Evolutionary conservation across 1,140 invertebrate genomes (phyloP).

Genomic region (Drosophila guanche): DNA sequence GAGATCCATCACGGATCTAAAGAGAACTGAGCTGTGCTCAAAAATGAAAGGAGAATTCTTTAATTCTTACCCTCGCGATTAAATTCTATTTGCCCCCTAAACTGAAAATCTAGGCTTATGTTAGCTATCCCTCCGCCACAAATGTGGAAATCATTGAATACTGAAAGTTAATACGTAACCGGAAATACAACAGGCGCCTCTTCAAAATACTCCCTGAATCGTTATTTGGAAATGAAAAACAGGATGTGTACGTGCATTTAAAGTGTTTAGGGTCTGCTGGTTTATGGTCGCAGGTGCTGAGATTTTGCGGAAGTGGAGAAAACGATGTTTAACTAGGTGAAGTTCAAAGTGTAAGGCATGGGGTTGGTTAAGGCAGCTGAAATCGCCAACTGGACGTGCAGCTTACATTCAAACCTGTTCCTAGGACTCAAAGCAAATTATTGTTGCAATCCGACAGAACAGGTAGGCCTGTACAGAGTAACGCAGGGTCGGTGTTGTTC

Average conservation of each 20-base stretch:
- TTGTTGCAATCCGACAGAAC: neutral
- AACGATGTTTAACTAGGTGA: constrained; percentile 1
- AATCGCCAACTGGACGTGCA: constrained; percentile 21
- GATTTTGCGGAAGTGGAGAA: neutral
- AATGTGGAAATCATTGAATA: constrained; percentile 22
- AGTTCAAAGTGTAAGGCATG: constrained; percentile 2
- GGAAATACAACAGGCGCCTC: constrained; percentile 33
- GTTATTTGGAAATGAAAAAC: constrained; percentile 24
- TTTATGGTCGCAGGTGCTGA: constrained; percentile 19
- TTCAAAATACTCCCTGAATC: constrained; percentile 1
- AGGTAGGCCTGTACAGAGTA: constrained; percentile 21
- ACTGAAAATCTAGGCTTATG: neutral
- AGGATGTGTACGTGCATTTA: constrained; percentile 23
- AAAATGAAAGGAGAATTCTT: no score
- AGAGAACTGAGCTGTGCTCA: neutral
- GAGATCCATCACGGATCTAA: constrained; percentile 3
- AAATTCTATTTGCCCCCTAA: neutral
- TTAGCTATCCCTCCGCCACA: neutral
- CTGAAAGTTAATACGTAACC: constrained; percentile 35
- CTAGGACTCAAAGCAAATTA: constrained; percentile 2
- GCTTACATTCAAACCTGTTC: constrained; percentile 29
- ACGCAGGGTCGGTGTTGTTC: neutral
- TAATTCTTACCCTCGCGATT: no score
- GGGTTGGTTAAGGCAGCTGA: constrained; percentile 6
- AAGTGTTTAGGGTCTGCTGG: neutral